Evolutionary conservation across 2,888 invertebrate genomes (phyloP).

Genomic region (Panopea generosa): DNA sequence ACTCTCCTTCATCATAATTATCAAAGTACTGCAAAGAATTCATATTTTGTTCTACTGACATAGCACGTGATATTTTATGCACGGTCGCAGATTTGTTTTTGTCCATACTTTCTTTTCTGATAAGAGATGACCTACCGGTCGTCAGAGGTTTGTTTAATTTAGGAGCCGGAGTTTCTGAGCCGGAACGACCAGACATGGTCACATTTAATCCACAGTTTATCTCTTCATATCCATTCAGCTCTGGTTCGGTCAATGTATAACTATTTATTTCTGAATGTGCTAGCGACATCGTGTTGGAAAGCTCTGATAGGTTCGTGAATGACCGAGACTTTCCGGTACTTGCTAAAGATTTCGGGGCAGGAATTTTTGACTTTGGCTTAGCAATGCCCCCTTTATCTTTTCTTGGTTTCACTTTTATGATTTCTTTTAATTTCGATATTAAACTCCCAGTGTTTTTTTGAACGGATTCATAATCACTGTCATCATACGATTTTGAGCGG

Average conservation of each 20-base stretch:
- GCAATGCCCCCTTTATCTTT: slow-evolving; percentile 66
- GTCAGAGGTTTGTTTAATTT: slow-evolving; percentile 77
- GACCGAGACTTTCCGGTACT: slow-evolving; percentile 69
- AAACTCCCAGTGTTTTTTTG: slow-evolving; percentile 59
- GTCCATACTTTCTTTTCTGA: slow-evolving; percentile 67
- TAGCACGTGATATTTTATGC: slow-evolving; percentile 56
- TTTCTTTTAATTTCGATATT: slow-evolving; percentile 76
- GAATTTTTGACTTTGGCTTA: slow-evolving; percentile 70
- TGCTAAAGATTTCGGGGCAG: slow-evolving; percentile 71
- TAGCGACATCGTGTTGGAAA: slow-evolving; percentile 24
- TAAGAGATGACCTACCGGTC: slow-evolving; percentile 76
- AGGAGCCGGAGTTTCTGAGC: slow-evolving; percentile 72
- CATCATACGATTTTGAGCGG: slow-evolving; percentile 44
- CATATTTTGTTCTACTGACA: slow-evolving; percentile 67
- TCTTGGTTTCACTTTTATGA: slow-evolving; percentile 74
- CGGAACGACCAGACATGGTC: slow-evolving; percentile 50
- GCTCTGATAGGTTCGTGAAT: slow-evolving; percentile 62
- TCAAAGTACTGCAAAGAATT: slow-evolving; percentile 51
- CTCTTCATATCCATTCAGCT: slow-evolving; percentile 55
- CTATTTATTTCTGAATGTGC: slow-evolving; percentile 36
- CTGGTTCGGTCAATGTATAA: slow-evolving; percentile 25
- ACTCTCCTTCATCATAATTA: slow-evolving; percentile 62
- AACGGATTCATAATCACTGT: slow-evolving; percentile 33
- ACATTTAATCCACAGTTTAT: slow-evolving; percentile 52
- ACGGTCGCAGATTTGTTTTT: slow-evolving; percentile 49